Conservation (phyloP, 2,113 vertebrate genomes). For the Larimichthys polyactis region DNA sequence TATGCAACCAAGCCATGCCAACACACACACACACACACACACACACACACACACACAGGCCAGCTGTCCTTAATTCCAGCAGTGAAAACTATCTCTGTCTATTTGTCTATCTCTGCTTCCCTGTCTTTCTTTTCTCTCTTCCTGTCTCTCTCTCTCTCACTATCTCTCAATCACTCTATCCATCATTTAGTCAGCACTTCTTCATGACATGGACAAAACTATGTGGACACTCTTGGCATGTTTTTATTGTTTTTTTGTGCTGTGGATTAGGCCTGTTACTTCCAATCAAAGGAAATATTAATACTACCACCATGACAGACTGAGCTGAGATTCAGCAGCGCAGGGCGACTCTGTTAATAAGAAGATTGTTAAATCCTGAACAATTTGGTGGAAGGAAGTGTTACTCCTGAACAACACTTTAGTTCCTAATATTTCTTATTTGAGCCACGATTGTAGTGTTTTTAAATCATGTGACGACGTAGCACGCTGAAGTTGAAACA, state of each 20-base stretch:
- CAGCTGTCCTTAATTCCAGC: constrained; percentile 76
- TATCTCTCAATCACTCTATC: constrained; percentile 19
- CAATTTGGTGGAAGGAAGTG: too few relatives aligned
- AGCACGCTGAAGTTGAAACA: too few relatives aligned
- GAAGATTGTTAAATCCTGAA: too few relatives aligned
- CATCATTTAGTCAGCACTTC: constrained; percentile 1
- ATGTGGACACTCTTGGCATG: background rate
- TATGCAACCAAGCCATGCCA: constrained; percentile 68
- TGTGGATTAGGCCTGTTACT: background rate
- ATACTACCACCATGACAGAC: too few relatives aligned
- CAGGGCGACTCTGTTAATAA: too few relatives aligned
- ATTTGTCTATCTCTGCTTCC: constrained; percentile 55
- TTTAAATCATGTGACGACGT: too few relatives aligned
- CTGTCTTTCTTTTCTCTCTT: constrained; percentile 22
- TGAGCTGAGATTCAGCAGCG: too few relatives aligned
- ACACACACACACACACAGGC: constrained; percentile 40
- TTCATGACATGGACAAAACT: background rate
- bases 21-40: constrained; percentile 50
- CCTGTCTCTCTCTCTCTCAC: constrained; percentile 17
- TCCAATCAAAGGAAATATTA: background rate
- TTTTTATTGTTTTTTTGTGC: background rate
- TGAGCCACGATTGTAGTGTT: too few relatives aligned
- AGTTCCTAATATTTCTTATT: too few relatives aligned
- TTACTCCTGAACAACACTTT: too few relatives aligned
- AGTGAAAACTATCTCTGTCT: constrained; percentile 58